These are phyloP conservation scores for Trichopoda pennipes DNA, from an alignment of 2,888 invertebrate species.

Conservation along the genomic window DNA sequence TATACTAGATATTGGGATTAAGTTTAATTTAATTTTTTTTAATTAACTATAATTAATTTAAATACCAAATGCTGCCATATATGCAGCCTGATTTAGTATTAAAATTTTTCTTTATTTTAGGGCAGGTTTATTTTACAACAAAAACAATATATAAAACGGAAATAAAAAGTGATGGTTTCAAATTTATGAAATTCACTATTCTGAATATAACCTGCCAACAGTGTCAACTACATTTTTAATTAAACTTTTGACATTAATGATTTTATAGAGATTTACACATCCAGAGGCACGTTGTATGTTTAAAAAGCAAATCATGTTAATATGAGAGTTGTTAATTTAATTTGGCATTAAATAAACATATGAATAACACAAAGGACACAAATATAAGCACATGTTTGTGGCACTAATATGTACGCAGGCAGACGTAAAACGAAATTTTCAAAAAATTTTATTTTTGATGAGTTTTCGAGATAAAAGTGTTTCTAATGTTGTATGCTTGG, in stretches of 20 bases:
- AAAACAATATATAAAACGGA: too few relatives aligned
- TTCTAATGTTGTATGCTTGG: too few relatives aligned
- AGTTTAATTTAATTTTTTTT: too few relatives aligned
- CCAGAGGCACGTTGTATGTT: background rate
- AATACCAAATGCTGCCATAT: too few relatives aligned
- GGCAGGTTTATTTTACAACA: too few relatives aligned
- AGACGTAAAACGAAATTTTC: background rate
- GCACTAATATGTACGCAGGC: background rate
- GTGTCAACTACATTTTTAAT: conserved; percentile 43
- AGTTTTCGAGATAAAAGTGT: too few relatives aligned
- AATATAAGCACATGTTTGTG: too few relatives aligned
- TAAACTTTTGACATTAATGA: conserved; percentile 58
- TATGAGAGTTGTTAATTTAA: conserved; percentile 57
- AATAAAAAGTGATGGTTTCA: background rate
- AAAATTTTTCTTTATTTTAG: too few relatives aligned
- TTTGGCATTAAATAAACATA: conserved; percentile 61
- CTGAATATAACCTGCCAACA: conserved; percentile 20
- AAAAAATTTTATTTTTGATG: background rate
- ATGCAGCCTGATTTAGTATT: too few relatives aligned
- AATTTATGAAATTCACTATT: conserved; percentile 18
- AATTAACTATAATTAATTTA: too few relatives aligned
- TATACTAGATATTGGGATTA: too few relatives aligned
- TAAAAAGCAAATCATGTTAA: conserved; percentile 51
- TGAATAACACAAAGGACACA: conserved; percentile 30
- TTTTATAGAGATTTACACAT: conserved; percentile 19